Evolutionary conservation across 2,797 vertebrate genomes (phyloP).

Genomic region (Lepilemur ruficaudatus): DNA sequence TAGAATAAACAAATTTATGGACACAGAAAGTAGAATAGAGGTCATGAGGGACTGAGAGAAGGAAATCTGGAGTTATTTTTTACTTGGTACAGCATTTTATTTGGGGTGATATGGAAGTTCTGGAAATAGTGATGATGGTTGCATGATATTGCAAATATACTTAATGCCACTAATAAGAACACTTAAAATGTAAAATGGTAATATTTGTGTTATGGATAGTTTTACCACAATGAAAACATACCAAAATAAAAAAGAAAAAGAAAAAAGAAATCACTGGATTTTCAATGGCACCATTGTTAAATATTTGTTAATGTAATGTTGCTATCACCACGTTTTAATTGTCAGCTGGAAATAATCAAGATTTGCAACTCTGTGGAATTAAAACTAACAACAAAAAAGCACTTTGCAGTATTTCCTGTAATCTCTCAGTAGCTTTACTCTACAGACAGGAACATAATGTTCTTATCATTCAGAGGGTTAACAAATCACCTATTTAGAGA

Average conservation of each 20-base stretch:
- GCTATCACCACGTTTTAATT: slow-evolving; percentile 14
- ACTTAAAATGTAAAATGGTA: neutral
- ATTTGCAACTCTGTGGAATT: neutral
- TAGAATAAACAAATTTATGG: neutral
- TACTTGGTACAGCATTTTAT: neutral
- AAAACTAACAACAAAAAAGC: neutral
- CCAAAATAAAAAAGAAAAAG: neutral
- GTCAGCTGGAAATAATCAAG: neutral
- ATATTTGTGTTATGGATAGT: neutral
- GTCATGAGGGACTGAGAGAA: neutral
- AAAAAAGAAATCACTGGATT: neutral
- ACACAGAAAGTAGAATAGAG: neutral
- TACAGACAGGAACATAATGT: neutral
- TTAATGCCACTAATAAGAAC: neutral
- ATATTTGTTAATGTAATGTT: neutral
- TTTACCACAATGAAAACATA: neutral
- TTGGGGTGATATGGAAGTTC: neutral
- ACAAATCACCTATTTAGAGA: neutral
- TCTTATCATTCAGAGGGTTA: slow-evolving; percentile 32
- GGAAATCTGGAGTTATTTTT: neutral
- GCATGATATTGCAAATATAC: neutral
- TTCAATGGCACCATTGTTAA: neutral
- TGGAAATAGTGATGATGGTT: neutral
- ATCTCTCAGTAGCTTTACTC: neutral
- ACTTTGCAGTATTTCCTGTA: slow-evolving; percentile 1